These are phyloP conservation scores for Meda fulgida DNA, from an alignment of 2,797 vertebrate genomes.

Conservation along the genomic window DNA sequence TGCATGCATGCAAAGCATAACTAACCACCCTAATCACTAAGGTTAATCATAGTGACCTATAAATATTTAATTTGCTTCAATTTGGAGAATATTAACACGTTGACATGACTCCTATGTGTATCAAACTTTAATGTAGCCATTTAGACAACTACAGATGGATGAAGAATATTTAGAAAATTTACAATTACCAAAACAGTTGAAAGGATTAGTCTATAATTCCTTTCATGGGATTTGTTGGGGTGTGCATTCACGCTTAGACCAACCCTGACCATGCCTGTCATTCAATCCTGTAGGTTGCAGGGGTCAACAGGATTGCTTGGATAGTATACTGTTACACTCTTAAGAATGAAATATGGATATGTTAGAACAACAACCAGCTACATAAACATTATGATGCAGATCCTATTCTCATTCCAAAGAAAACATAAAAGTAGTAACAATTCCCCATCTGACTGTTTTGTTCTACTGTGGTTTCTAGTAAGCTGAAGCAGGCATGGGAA, in stretches of 20 bases:
- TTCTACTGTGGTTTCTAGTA: conserved; percentile 25
- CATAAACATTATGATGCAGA: conserved; percentile 28
- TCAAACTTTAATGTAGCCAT: conserved; percentile 61
- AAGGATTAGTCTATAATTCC: neutral
- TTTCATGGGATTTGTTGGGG: neutral
- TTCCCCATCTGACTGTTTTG: conserved; percentile 24
- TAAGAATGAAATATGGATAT: conserved; percentile 32
- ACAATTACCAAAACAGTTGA: neutral
- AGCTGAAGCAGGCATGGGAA: conserved; percentile 16
- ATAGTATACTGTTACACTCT: conserved; percentile 23
- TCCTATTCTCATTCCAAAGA: conserved; percentile 24
- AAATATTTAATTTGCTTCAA: neutral
- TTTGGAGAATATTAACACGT: neutral
- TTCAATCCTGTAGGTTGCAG: conserved; percentile 6
- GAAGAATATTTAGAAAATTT: conserved; percentile 36
- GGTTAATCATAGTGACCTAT: neutral
- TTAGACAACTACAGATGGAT: conserved; percentile 66
- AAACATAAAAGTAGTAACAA: conserved; percentile 33
- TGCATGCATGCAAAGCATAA: neutral
- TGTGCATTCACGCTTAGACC: neutral
- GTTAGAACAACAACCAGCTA: conserved; percentile 26
- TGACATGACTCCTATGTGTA: conserved; percentile 55
- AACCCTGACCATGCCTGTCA: conserved; percentile 8
- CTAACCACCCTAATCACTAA: neutral
- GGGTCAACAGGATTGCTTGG: conserved; percentile 34